Base-by-base conservation (phyloP, 2,797 vertebrate genomes). In the Clarias platycephalus region DNA sequence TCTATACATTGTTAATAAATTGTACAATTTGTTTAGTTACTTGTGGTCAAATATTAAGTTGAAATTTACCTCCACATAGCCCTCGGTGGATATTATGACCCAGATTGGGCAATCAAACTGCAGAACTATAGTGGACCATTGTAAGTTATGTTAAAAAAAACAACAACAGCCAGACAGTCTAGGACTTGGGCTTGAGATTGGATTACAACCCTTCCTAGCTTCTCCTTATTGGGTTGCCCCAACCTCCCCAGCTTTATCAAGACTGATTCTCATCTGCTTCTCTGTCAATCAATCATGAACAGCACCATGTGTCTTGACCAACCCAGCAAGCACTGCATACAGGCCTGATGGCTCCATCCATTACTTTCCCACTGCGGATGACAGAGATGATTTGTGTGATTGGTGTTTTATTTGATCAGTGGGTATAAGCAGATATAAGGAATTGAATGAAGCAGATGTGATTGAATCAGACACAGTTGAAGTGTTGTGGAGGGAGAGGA, bases 331-430 rank as follows among this genome's bases (percentile, higher is more conserved):
- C 28, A 22, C 75, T 70, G 34, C 75, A 57, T 24, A 67, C 53
- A 55, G 18, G n/a, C 24, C 77, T 67, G 81, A 89, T 85, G 84
- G 75, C 85, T 88, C 83, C 83, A 88, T 89, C 86, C 74, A 82
- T 88, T 88, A 88, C 67, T 68, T 75, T 82, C 74, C 74, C 70
- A 83, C 85, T 53, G 70, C 5, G n/a, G 66, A 86, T 85, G 85
- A 87, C 83, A 86, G 57, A 72, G 83, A 86, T 81, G 68, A 87
- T 85, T 63, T 81, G 84, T 81, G 64, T 67, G 28, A 86, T 88
- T 86, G 85, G 85, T 80, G 84, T 84, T 88, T 89, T 83, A 88
- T 88, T 89, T 87, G 87, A 89, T 89, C 83, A 85, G 81, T 40
- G 6, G 57, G 58, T 86, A 86, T 86, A 84, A 84, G 88, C 83